phyloP scores from a whole-genome alignment of 2,113 vertebrate species.

The Seriola quinqueradiata region DNA sequence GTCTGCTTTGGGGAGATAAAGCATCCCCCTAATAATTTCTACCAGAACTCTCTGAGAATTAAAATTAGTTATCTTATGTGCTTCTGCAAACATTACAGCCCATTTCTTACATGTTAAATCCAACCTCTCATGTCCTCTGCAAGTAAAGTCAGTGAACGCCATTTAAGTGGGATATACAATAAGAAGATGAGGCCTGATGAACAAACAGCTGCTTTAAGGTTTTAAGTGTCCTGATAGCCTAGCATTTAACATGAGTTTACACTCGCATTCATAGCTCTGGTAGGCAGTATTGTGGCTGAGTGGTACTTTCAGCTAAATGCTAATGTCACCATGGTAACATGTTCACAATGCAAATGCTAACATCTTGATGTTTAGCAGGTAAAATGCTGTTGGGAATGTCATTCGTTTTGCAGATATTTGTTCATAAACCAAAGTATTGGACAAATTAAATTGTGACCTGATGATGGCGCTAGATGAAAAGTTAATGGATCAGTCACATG shows the following conservation, averaged over 20 bases:
- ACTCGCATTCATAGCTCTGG: neutral
- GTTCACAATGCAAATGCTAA: neutral
- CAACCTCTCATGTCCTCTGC: constrained; percentile 20
- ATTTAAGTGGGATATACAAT: neutral
- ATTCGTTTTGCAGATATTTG: neutral
- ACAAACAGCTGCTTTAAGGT: neutral
- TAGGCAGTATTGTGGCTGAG: neutral
- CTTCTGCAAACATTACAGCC: constrained; percentile 23
- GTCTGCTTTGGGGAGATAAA: constrained; percentile 6
- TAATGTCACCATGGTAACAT: neutral
- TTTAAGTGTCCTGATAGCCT: neutral
- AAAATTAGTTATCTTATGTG: constrained; percentile 9
- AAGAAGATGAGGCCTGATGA: neutral
- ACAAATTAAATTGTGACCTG: too few species aligned
- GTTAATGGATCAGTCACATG: neutral
- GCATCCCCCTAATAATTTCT: constrained; percentile 8
- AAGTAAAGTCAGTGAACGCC: constrained; percentile 16
- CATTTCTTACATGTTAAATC: constrained; percentile 18
- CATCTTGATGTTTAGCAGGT: neutral
- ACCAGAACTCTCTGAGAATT: constrained; percentile 17
- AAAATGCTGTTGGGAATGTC: neutral
- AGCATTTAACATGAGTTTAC: neutral
- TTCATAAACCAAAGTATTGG: neutral
- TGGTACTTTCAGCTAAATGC: neutral
- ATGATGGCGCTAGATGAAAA: neutral